Base-by-base conservation (phyloP, 2,888 invertebrate genomes). In the Craniophora ligustri region DNA sequence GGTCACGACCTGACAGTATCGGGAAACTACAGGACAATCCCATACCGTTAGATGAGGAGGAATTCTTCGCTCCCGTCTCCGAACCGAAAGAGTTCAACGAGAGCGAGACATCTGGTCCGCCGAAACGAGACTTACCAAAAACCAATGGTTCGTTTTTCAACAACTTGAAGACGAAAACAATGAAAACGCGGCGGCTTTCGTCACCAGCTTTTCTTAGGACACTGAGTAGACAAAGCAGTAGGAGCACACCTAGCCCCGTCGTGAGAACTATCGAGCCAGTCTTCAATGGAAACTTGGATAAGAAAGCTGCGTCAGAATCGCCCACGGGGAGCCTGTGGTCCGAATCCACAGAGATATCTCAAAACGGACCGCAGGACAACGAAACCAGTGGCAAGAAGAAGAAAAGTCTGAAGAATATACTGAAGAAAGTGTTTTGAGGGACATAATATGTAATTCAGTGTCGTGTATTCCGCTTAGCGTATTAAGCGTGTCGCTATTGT, bases 391-490 rank as follows among this genome's bases (percentile, higher is more conserved):
- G 84, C 57, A 95, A 95, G 76, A 96, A 95, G 84, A 94, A 92
- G 76, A 95, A 95, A 79, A 95, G 96, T 78, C 94, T 97, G 68
- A 97, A 96, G 85, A 96, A 95, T 88, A 95, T 97, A 84, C 94
- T 97, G 81, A 96, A 95, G 76, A 97, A 96, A 94, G 95, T 97
- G 82, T 97, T 97, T 94, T 96, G 94, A 95, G 72, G 67, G 78
- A 75, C 72, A 51, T 78, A 56, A 65, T 74, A 67, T 65, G 48
- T 69, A 67, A 67, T 67, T 67, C 62, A 65, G 66, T 66, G 68
- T 75, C 48, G 62, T 75, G 61, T 75, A 72, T 67, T 61, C 51
- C 67, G 74, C 75, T 78, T 78, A 73, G 67, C 47, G 46, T 67
- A 62, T 66, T 76, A 76, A 76, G 76, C 75, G 77, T 67, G 65